Evolutionary conservation across 2,888 invertebrate species (phyloP).

Genomic region (Sclerodermus sp.): DNA sequence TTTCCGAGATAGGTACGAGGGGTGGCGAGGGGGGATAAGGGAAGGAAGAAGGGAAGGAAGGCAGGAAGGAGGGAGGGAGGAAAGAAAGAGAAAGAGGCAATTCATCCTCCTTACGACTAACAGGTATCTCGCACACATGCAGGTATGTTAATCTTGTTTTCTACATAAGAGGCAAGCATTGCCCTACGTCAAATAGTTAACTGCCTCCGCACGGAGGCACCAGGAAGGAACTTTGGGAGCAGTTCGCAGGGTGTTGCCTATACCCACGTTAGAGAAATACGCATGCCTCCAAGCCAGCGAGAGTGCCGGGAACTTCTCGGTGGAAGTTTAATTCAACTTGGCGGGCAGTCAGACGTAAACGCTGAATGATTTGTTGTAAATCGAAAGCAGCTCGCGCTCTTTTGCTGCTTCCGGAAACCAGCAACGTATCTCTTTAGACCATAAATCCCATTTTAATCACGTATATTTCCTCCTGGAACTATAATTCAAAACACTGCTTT

Average conservation of each 20-base stretch:
- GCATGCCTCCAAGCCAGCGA: constrained; percentile 25
- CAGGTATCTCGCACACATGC: constrained; percentile 13
- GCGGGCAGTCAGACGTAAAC: constrained; percentile 45
- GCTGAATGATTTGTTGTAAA: constrained; percentile 50
- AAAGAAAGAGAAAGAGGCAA: no score
- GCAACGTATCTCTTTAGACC: neutral
- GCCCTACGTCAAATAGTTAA: constrained; percentile 43
- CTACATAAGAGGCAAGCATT: constrained; percentile 22
- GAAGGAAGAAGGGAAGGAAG: no score
- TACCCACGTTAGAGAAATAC: constrained; percentile 30
- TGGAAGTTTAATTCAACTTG: constrained; percentile 51
- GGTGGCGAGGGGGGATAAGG: no score
- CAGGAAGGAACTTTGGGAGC: constrained; percentile 30
- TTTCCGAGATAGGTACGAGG: no score
- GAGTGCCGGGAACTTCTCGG: constrained; percentile 34
- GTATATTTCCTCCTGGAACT: no score
- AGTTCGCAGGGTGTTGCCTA: constrained; percentile 26
- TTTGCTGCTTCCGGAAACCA: constrained; percentile 3
- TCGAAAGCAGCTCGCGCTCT: constrained; percentile 35
- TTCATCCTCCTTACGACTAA: neutral
- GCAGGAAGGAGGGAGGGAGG: neutral
- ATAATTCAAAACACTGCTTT: no score
- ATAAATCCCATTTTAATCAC: no score
- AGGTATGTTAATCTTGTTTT: constrained; percentile 34
- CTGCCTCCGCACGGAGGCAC: constrained; percentile 39